Conservation (phyloP, 2,797 vertebrate species). For the Pyrocephalus nanus region DNA sequence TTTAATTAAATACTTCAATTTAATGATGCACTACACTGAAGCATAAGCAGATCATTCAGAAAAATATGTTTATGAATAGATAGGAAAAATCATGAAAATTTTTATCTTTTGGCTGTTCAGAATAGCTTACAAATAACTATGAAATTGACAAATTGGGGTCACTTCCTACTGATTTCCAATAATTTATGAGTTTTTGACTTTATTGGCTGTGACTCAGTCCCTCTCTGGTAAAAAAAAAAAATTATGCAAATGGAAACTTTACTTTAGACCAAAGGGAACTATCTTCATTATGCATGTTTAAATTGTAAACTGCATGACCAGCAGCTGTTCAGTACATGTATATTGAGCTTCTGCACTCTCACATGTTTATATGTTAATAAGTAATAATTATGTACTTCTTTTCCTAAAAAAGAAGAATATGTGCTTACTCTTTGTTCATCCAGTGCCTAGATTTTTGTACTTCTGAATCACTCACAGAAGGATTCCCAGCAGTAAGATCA, state of each 20-base stretch:
- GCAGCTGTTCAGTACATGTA: not conserved
- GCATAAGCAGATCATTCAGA: not conserved
- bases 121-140: not conserved
- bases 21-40: not conserved
- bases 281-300: not conserved
- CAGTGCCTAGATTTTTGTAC: not conserved
- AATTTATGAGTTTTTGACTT: not conserved
- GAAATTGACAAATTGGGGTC: not conserved
- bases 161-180: not conserved
- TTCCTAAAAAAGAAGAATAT: not conserved
- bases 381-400: not conserved
- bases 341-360: not conserved
- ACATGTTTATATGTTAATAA: not conserved
- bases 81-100: not conserved
- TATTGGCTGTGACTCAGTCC: not conserved
- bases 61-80: not conserved
- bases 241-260: not conserved
- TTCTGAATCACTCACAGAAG: not conserved
- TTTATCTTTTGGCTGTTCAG: not conserved
- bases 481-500: not conserved
- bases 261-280: not conserved
- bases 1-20: not conserved
- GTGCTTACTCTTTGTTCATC: slow-evolving; percentile 58
- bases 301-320: not conserved
- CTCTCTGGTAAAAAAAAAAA: not conserved